phyloP scores from a whole-genome alignment of 1,140 invertebrate genomes.

The Wasmannia auropunctata region DNA sequence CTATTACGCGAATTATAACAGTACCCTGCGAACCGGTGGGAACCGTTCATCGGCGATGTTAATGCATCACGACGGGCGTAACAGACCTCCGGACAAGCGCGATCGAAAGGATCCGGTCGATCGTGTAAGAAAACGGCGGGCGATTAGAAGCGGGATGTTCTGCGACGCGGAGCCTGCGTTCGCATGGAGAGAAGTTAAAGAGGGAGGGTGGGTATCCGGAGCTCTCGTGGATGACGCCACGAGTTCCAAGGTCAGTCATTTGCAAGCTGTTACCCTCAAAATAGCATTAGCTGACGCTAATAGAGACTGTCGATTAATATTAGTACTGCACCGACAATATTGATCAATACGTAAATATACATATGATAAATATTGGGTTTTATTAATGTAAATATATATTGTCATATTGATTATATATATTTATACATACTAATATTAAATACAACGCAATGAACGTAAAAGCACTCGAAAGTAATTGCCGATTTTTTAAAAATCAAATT shows the following conservation, averaged over 20 bases:
- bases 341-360: not conserved
- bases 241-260: constrained; percentile 25
- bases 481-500: not conserved
- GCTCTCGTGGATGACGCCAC: constrained; percentile 3
- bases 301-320: constrained; percentile 17
- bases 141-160: not conserved
- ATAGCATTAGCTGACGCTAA: not conserved
- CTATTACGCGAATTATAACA: constrained; percentile 68
- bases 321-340: not conserved
- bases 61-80: constrained; percentile 13
- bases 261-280: not conserved
- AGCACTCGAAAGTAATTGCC: not conserved
- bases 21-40: constrained; percentile 27
- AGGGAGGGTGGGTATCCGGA: constrained; percentile 5
- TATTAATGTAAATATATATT: not conserved
- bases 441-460: not conserved
- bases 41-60: constrained; percentile 24
- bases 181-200: not conserved
- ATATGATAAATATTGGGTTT: not conserved
- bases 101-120: constrained; percentile 13
- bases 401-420: not conserved
- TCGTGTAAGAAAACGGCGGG: constrained; percentile 3
- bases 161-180: not conserved
- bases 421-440: constrained; percentile 15
- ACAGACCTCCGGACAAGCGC: not conserved